Evolutionary conservation across 2,113 vertebrate genomes (phyloP).

Genomic region (Tyrannus savana): DNA sequence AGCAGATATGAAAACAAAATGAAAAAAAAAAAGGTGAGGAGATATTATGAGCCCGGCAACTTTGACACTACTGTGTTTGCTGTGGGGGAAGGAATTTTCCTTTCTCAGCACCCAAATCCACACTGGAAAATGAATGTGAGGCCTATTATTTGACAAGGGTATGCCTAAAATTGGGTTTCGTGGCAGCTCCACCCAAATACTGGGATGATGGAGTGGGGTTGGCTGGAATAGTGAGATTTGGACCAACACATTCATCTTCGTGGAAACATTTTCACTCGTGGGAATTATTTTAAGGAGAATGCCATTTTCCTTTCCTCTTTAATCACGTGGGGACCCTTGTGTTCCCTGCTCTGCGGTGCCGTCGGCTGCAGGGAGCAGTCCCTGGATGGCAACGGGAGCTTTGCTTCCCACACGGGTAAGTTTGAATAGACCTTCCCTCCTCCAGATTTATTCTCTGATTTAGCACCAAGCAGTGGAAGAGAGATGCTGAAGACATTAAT

Average conservation of each 20-base stretch:
- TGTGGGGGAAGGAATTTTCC: not conserved
- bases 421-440: not conserved
- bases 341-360: accelerated
- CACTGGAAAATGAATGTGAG: not conserved
- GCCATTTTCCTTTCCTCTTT: not conserved
- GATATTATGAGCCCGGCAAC: not conserved
- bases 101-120: not conserved
- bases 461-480: not conserved
- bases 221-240: not conserved
- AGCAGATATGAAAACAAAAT: constrained; percentile 10
- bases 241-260: accelerated
- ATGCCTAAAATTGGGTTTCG: not conserved
- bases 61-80: not conserved
- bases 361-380: accelerated
- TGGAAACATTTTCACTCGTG: accelerated
- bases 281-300: not conserved
- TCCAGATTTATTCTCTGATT: not conserved
- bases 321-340: accelerated
- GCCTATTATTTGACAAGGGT: not conserved
- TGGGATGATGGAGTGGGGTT: not conserved
- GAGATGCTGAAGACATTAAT: not conserved
- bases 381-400: accelerated
- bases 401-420: not conserved
- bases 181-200: not conserved
- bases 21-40: not conserved